A percentile compares a stretch with the other conserved stretches of the same genome.
These are phyloP conservation scores for Tenebrio molitor DNA, from an alignment of 1,140 invertebrate species.

Conservation along the genomic window DNA sequence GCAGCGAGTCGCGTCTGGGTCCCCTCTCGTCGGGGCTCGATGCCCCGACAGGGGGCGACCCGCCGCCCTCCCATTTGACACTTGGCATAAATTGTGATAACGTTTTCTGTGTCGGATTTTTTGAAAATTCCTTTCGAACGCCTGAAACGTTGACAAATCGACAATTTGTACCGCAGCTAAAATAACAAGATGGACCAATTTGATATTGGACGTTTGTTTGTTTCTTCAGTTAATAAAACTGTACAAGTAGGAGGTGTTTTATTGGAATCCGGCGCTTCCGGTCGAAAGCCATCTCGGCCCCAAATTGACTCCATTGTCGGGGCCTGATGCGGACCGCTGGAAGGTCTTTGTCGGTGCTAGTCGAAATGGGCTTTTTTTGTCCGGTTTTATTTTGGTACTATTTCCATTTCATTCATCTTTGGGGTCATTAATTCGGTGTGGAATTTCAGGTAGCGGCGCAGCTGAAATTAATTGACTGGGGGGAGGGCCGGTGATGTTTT, in stretches of 20 bases:
- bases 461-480: slow-evolving; percentile 46
- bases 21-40: neutral
- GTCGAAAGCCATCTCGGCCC: neutral
- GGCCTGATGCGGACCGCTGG: neutral
- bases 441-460: slow-evolving; percentile 50
- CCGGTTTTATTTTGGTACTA: slow-evolving; percentile 48
- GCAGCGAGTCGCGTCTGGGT: neutral
- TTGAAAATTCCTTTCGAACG: neutral
- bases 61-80: neutral
- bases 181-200: slow-evolving; percentile 15
- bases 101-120: neutral
- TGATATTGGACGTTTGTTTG: slow-evolving; percentile 19
- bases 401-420: slow-evolving; percentile 50
- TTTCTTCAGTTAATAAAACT: slow-evolving; percentile 29
- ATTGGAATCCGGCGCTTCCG: slow-evolving; percentile 37
- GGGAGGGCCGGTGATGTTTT: slow-evolving; percentile 9
- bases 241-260: slow-evolving; percentile 24
- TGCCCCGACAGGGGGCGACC: neutral
- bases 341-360: slow-evolving; percentile 47
- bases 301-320: neutral
- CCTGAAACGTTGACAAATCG: too few relatives aligned
- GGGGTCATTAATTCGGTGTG: slow-evolving; percentile 49
- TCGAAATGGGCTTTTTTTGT: slow-evolving; percentile 46
- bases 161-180: neutral
- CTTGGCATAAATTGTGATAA: slow-evolving; percentile 1